Conservation (phyloP, 2,888 invertebrate genomes). For the Trachelus troglodyta region DNA sequence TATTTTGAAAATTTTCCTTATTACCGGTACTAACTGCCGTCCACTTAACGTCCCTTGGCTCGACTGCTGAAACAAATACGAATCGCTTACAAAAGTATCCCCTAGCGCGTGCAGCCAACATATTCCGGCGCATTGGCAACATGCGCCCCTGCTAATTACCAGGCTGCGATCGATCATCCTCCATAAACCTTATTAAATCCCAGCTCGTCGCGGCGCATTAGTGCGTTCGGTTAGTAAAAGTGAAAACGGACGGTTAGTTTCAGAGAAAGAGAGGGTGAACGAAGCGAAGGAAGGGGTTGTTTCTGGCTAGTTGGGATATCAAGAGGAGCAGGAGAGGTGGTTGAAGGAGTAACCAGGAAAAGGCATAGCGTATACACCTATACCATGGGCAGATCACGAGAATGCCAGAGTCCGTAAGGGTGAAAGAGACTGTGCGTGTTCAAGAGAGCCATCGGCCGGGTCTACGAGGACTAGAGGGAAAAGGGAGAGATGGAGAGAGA, state of each 20-base stretch:
- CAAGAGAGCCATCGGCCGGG: constrained; percentile 27
- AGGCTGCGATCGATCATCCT: neutral
- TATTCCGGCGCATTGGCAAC: too few relatives aligned
- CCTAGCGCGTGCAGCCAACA: neutral
- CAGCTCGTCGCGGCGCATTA: neutral
- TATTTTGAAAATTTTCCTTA: neutral
- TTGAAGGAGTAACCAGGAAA: neutral
- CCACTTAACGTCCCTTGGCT: neutral
- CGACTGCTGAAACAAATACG: neutral
- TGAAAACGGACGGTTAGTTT: neutral
- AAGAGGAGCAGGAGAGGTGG: neutral
- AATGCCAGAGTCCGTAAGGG: constrained; percentile 10
- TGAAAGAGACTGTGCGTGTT: constrained; percentile 45
- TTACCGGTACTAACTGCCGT: neutral
- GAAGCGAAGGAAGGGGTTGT: neutral
- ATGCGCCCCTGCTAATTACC: neutral
- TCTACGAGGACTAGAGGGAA: constrained; percentile 9
- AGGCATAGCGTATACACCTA: neutral
- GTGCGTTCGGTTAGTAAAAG: neutral
- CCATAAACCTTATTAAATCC: neutral
- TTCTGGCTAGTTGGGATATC: neutral
- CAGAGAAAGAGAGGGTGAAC: neutral
- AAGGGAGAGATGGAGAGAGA: constrained; percentile 25
- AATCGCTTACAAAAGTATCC: neutral
- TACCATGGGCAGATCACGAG: neutral